phyloP scores from a whole-genome alignment of 2,113 vertebrate species.

The Lepidothrix coronata region DNA sequence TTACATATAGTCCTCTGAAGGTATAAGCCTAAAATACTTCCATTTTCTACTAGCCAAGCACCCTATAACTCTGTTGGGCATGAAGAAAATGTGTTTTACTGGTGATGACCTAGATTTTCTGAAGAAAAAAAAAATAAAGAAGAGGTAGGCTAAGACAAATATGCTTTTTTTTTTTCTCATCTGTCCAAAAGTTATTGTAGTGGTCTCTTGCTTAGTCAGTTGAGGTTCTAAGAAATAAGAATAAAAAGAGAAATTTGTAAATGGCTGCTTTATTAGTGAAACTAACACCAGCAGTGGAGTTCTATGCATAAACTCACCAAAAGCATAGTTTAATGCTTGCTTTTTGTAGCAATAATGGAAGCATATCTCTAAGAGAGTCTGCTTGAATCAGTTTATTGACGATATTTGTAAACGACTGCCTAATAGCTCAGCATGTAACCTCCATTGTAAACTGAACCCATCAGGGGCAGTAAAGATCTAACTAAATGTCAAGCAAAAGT shows the following conservation, averaged over 20 bases:
- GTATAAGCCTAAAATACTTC: neutral
- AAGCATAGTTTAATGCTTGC: neutral
- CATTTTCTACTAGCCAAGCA: neutral
- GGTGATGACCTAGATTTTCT: neutral
- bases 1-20: neutral
- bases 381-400: neutral
- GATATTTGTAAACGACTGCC: neutral
- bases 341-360: neutral
- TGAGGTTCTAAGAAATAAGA: neutral
- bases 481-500: neutral
- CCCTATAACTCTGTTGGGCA: neutral
- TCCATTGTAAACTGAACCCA: neutral
- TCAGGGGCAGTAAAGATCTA: neutral
- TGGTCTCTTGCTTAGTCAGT: neutral
- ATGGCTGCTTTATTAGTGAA: neutral
- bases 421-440: neutral
- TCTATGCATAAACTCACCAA: neutral
- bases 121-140: neutral
- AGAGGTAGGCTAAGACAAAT: neutral
- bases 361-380: neutral
- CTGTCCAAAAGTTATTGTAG: neutral
- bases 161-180: neutral
- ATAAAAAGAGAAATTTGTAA: neutral
- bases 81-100: neutral
- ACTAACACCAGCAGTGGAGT: neutral